Percentiles rank a stretch among this genome's conserved stretches.
Evolutionary conservation across 2,797 vertebrate species (phyloP).

Genomic region (Rhincodon typus): DNA sequence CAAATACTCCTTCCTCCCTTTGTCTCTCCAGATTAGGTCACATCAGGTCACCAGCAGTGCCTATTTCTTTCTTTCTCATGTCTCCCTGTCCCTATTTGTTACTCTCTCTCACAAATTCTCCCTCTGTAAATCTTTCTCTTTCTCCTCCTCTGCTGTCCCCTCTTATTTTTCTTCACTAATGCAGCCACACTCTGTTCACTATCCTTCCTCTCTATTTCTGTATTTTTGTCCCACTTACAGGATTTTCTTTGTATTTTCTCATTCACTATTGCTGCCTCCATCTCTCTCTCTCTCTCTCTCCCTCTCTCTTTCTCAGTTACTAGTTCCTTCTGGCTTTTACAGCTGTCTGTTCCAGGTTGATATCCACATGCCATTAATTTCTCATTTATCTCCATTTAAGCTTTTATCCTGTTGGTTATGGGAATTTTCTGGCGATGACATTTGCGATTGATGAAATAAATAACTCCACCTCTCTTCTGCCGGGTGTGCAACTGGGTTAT

Average conservation of each 20-base stretch:
- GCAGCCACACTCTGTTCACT: not conserved
- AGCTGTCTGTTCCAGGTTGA: not conserved
- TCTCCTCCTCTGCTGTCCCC: not conserved
- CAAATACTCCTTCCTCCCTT: not conserved
- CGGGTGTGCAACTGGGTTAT: not conserved
- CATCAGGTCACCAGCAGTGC: not conserved
- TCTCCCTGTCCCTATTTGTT: not conserved
- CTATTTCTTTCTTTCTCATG: not conserved
- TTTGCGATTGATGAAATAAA: slow-evolving; percentile 34
- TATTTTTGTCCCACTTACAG: not conserved
- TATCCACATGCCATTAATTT: not conserved
- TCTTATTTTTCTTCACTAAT: not conserved
- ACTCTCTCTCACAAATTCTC: not conserved
- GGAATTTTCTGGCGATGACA: not conserved
- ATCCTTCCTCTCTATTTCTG: not conserved
- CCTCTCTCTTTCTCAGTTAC: not conserved
- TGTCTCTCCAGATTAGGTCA: not conserved
- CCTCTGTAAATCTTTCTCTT: not conserved
- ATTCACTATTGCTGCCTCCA: not conserved
- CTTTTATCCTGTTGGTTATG: not conserved
- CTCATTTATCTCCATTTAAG: slow-evolving; percentile 1
- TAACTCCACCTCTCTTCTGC: slow-evolving; percentile 12
- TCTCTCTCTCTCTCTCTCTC: not conserved
- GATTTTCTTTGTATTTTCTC: not conserved
- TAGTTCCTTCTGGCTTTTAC: not conserved